Evolutionary conservation across 2,888 invertebrate genomes (phyloP), one percentile per base, ranked within the genome.

Genomic region (Amphiduros pacificus): DNA sequence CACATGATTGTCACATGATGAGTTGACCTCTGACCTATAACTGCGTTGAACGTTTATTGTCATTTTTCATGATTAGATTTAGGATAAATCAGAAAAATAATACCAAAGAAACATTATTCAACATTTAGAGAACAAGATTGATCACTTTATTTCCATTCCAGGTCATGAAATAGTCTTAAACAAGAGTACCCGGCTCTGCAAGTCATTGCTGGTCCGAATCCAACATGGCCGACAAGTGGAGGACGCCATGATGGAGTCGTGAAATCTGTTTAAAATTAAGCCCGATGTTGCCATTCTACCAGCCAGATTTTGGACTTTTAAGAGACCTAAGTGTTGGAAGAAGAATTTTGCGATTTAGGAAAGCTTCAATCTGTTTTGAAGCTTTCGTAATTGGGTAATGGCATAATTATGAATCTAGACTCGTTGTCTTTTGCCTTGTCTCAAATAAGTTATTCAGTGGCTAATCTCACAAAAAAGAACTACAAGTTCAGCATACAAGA

Each of bases 401-500:
- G 59, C 36, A 58, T 58, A 77, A 81, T 77, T 78, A 82, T 82
- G 81, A 81, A 81, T 81, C 93, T 94, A 90, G 95, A 95, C 90
- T 91, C 94, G 89, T 90, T 94, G 89, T 93, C 92, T 89, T 92
- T 94, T 90, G 92, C 94, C 89, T 91, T 95, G 90, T 92, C 93
- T 89, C 94, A 95, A 91, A 95, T 96, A 88, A 92, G 91, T 91
- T 91, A 91, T 90, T 91, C 94, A 87, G 92, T 95, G 88, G 89
- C 90, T 86, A 92, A 91, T 88, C 89, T 95, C 87, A 93, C 88
- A 85, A 95, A 94, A 89, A 94, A 93, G 88, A 95, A 94, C 87
- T 92, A 90, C 87, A 91, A 92, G 86, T 90, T 92, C 84, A 91
- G 90, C 83, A 89, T 89, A 85, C 90, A 90, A 85, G 93, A 93